Percentiles rank a stretch among this genome's conserved stretches.
phyloP scores from a whole-genome alignment of 92 coral and sea anemone genomes.

The Phenganax subtilis region DNA sequence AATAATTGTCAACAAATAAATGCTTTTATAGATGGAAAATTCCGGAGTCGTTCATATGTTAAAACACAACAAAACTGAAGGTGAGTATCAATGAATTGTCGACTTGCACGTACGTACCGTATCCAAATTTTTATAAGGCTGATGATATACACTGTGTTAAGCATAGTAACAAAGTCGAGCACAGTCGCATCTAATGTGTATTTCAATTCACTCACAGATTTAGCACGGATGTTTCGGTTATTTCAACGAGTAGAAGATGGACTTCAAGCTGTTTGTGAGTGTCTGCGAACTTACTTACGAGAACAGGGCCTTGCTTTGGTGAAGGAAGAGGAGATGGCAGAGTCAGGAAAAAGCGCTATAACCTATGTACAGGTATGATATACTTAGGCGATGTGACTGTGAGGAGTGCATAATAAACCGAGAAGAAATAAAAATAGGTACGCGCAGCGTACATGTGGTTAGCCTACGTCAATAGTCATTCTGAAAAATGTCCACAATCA shows the following conservation, averaged over 20 bases:
- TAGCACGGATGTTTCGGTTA: conserved; percentile 91
- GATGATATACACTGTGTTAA: too few relatives aligned
- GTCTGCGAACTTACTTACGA: conserved; percentile 86
- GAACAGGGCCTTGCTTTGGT: conserved; percentile 95
- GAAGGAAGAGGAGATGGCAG: conserved; percentile 78
- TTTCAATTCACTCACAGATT: conserved; percentile 45
- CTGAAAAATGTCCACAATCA: too few relatives aligned
- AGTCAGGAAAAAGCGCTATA: conserved; percentile 78
- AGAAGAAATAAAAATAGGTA: too few relatives aligned
- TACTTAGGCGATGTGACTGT: neutral
- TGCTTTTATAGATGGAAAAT: conserved; percentile 67
- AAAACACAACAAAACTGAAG: conserved; percentile 95
- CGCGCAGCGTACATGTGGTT: too few relatives aligned
- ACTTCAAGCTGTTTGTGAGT: conserved; percentile 87
- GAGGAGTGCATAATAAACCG: too few relatives aligned
- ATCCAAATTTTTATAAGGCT: too few relatives aligned
- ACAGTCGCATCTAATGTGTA: neutral
- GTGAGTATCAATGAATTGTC: conserved; percentile 34
- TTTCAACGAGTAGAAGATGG: conserved; percentile 88
- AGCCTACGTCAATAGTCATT: too few relatives aligned
- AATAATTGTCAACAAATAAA: neutral
- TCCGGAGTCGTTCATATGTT: conserved; percentile 98
- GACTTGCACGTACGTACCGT: too few relatives aligned
- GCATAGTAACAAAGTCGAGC: neutral
- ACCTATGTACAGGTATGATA: conserved; percentile 78